Base-by-base conservation (phyloP, 2,888 invertebrate genomes). In the Phyllotreta cruciferae region DNA sequence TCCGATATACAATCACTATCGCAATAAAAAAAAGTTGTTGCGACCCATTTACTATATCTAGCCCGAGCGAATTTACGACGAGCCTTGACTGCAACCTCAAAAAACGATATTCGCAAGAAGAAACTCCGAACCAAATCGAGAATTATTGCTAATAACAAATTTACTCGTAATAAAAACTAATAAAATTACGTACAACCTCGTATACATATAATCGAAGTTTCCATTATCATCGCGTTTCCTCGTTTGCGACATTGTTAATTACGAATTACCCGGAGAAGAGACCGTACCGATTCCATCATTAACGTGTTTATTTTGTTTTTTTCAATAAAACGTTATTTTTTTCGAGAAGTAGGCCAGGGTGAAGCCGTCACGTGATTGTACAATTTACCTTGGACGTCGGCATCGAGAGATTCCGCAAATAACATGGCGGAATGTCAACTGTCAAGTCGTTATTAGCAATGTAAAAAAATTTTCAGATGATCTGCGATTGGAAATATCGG, bases 271-370 rank as follows among this genome's bases (percentile, higher is more conserved):
- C 35, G 11, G 10, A 14, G 9, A 34, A 14, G 6, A 14, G 6
- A 47, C 24, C 9, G 14, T 47, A n/a, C 34, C 52, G 37, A 52
- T 52, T 52, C 11, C 37, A 52, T 44, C 9, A 44, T 52, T 37
- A 37, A 52, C 49, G 41, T 50, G 41, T 42, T 13, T 34, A 37
- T 38, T 38, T 38, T 37, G 13, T 47, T 47, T 47, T 38, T 38
- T 11, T 52, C 11, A 36, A 37, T 47, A 56, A 9, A 38, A 38
- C 39, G 37, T 53, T 53, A 10, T 14, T 49, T 65, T 36, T 34
- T 66, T 56, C 50, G 63, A 68, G 68, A 77, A 75, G 72, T 77
- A 83, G 83, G 83, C 80, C 82, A 80, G 74, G 81, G 77, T 75
- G 70, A 77, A 67, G 62, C 71, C 67, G 71, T 73, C 75, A 74